Evolutionary conservation across 2,113 vertebrate genomes (phyloP).

Genomic region (Tachysurus vachellii): DNA sequence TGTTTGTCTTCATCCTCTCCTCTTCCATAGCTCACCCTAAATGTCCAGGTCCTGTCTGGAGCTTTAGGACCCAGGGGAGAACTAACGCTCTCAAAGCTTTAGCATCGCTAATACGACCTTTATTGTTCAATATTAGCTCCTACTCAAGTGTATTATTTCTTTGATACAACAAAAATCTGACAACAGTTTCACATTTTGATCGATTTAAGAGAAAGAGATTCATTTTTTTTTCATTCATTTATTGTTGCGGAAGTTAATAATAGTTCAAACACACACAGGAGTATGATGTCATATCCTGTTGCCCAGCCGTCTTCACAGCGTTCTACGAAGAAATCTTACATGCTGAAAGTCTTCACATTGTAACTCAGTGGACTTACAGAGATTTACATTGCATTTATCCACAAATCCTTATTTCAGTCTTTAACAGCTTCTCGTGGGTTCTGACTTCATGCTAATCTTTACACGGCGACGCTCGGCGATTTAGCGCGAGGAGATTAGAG

Average conservation of each 20-base stretch:
- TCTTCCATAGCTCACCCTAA: conserved; percentile 26
- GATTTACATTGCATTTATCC: not conserved
- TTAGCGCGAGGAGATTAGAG: conserved; percentile 16
- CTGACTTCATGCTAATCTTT: not conserved
- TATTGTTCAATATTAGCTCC: too few species aligned
- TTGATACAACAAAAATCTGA: too few species aligned
- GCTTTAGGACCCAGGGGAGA: conserved; percentile 26
- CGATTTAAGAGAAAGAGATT: not conserved
- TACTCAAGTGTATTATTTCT: too few species aligned
- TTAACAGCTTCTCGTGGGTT: not conserved
- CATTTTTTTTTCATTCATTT: not conserved
- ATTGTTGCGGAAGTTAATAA: not conserved
- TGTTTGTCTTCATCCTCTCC: conserved; percentile 16
- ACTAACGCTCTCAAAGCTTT: not conserved
- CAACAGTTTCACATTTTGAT: too few species aligned
- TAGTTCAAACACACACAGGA: too few species aligned
- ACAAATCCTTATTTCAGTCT: not conserved
- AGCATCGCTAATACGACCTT: not conserved
- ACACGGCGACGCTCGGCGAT: not conserved
- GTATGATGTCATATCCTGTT: too few species aligned
- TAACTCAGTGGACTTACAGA: not conserved
- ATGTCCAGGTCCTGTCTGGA: conserved; percentile 25
- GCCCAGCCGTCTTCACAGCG: too few species aligned
- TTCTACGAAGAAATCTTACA: too few species aligned
- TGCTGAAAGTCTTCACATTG: not conserved